Evolutionary conservation across 1,140 invertebrate genomes (phyloP), one percentile per base, ranked within the genome.

Genomic region (Pollicipes pollicipes): DNA sequence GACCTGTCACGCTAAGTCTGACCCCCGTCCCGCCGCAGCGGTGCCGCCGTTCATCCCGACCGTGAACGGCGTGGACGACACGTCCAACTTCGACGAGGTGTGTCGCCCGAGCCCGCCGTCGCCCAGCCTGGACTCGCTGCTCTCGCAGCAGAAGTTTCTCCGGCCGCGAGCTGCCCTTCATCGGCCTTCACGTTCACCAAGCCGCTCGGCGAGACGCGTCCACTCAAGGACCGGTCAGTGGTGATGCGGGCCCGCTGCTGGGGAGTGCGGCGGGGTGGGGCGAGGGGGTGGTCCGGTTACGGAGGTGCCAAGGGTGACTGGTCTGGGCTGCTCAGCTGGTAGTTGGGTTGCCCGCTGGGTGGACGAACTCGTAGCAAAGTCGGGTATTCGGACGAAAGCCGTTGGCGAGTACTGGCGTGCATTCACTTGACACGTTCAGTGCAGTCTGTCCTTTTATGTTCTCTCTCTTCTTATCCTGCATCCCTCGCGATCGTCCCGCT

Each of bases 61-160:
- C 32, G 79, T 90, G 0, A 83, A 82, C 66, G 83, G 86, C 37
- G 77, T 85, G 24, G 88, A 92, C 77, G 92, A 95, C 78, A 89
- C 89, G n/a, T 88, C 88, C 13, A 90, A 90, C 79, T 91, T 94
- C 80, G 84, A 85, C 69, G 86, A 89, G 72, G n/a, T n/a, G 84
- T 89, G 71, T 81, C 82, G 69, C 83, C 83, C 21, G 83, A 82
- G 73, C n/a, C 68, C 58, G 37, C 58, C 69, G 27, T 17, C 68
- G 26, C 70, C 71, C 31, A 69, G 69, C 26, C 68, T 75, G 26
- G 30, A 77, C 80, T 26, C 79, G 83, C 27, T 80, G 77, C 71
- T 79, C 73, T 81, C 81, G 1, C 82, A 84, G 0, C 83, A 82
- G 68, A 85, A 86, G 70, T n/a, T 91, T 91, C 76, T 85, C 83